phyloP scores from a whole-genome alignment of 2,113 vertebrate species.

The Dunckerocampus dactyliophorus region DNA sequence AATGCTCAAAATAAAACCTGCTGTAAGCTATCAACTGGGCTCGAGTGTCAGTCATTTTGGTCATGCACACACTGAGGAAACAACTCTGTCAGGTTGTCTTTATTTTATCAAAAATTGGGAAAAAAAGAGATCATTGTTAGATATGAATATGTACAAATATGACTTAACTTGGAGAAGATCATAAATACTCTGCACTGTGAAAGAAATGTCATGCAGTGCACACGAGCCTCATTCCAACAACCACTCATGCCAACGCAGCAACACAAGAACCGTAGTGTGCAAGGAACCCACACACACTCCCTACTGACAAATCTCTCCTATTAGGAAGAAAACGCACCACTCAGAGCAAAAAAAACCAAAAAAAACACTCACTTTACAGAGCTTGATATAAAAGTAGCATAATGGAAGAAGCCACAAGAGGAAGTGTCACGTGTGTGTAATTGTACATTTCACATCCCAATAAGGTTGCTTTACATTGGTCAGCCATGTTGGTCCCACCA shows the following conservation, averaged over 20 bases:
- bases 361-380: constrained; percentile 40
- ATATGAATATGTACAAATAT: constrained; percentile 74
- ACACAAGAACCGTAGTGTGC: constrained; percentile 28
- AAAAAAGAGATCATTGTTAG: constrained; percentile 61
- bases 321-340: constrained; percentile 50
- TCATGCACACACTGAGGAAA: background rate
- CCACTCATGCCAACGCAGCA: background rate
- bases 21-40: constrained; percentile 59
- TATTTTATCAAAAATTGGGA: constrained; percentile 76
- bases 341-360: constrained; percentile 28
- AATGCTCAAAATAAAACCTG: constrained; percentile 73
- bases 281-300: constrained; percentile 54
- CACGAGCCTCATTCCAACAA: background rate
- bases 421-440: constrained; percentile 46
- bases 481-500: constrained; percentile 13
- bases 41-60: constrained; percentile 33
- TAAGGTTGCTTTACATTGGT: constrained; percentile 22
- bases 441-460: constrained; percentile 31
- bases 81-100: constrained; percentile 19
- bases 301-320: constrained; percentile 42
- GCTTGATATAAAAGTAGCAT: constrained; percentile 14
- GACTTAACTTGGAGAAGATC: constrained; percentile 42
- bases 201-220: constrained; percentile 14
- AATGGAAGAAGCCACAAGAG: constrained; percentile 39
- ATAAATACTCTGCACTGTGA: constrained; percentile 59